Percentiles rank a stretch among this genome's conserved stretches.
Evolutionary conservation across 2,888 invertebrate genomes (phyloP).

Genomic region (Nebria brevicollis): DNA sequence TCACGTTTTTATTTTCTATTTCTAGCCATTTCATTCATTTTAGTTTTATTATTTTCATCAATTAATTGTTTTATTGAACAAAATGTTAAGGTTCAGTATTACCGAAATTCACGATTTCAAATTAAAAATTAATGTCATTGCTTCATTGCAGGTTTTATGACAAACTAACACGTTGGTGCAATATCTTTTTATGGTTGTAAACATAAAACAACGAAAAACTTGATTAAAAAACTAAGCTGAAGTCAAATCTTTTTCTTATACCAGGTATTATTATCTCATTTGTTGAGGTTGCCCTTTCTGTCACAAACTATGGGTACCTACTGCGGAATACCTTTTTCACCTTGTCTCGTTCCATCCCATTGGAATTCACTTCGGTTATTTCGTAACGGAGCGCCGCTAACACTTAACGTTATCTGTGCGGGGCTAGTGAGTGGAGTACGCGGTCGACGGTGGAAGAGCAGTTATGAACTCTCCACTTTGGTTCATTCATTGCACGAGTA

Average conservation of each 20-base stretch:
- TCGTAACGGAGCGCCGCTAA: slow-evolving; percentile 5
- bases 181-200: no score
- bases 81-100: no score
- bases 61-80: no score
- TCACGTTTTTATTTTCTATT: slow-evolving; percentile 9
- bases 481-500: slow-evolving; percentile 17
- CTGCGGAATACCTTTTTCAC: neutral
- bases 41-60: neutral
- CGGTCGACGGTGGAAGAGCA: neutral
- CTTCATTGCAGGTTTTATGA: no score
- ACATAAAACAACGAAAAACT: no score
- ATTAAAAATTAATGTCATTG: no score
- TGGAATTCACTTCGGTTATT: slow-evolving; percentile 14
- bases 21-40: neutral
- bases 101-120: no score
- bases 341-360: slow-evolving; percentile 12
- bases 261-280: neutral
- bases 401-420: slow-evolving; percentile 11
- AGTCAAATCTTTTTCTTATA: neutral
- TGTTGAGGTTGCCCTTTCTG: neutral
- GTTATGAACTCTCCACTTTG: slow-evolving; percentile 18
- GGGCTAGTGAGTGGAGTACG: neutral
- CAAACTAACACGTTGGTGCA: no score
- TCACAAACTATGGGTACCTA: neutral
- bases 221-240: neutral